Evolutionary conservation across 2,888 invertebrate genomes (phyloP), one percentile per base, ranked within the genome.

Genomic region (Sphecodes monilicornis): DNA sequence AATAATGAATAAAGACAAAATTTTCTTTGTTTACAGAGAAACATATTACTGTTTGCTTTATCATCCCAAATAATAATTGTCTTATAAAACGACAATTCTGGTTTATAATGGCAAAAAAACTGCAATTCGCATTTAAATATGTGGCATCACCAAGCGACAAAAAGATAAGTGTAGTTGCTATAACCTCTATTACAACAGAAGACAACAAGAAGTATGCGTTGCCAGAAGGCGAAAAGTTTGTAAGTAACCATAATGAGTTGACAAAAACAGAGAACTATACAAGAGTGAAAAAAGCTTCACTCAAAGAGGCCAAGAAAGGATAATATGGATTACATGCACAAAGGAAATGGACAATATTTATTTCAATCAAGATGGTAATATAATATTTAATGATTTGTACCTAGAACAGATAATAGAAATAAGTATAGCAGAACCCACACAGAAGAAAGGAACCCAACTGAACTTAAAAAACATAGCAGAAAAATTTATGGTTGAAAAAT

Each of bases 321-420:
- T 57, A 73, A 74, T 89, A 29, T 89, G 88, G 88, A 87, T 90
- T 60, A 84, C 80, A 79, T 79, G 83, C 68, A 86, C 88, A 80
- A 73, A 88, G 60, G 87, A 85, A 68, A 77, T 87, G 84, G 50
- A 50, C 50, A 50, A 50, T 50, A 50, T 50, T 50, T 50, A 64
- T 29, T 29, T 64, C 29, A 32, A 64, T 64, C 11, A 29, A 64
- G 64, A 64, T 29, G 64, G 64, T 29, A 64, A 64, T 64, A 29
- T 64, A 64, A 64, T 64, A n/a, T 64, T 29, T 64, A 64, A 64
- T 29, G 64, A 64, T 64, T 11, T 29, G 29, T 64, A 64, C 32
- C 29, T 64, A 64, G 64, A 64, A 29, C 11, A 64, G 64, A 29
- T 64, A 29, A 13, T 29, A 16, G 64, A 64, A 64, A 29, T 22